Base-by-base conservation (phyloP, 2,888 invertebrate species). In the Lasioglossum figueresi region DNA sequence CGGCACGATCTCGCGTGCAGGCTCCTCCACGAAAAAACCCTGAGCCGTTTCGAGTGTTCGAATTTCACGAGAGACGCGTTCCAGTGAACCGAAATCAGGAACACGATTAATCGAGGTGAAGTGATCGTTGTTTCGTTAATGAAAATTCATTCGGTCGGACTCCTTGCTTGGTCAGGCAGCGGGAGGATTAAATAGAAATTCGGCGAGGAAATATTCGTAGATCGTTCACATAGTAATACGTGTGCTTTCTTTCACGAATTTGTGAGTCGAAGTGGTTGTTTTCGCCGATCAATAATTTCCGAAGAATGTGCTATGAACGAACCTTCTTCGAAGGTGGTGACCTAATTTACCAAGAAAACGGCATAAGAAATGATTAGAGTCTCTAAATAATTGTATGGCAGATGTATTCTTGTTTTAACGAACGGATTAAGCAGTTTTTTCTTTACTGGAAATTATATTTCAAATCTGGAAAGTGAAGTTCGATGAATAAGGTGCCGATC, bases 221-320 rank as follows among this genome's bases (percentile, higher is more conserved):
- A 34, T 66, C 19, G 34, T 68, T 8, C n/a, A 45, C 5, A 19
- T 31, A 4, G 0, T 31, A 19, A 1, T 48, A 76, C 12, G 56
- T 19, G 76, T 76, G 83, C 14, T 14, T 84, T 76, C 31, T 43
- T 71, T 14, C 23, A n/a, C 37, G 19, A 75, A 72, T 79, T 81
- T 56, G 70, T 81, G 80, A 80, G 72, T 31, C 59, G 27, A 52
- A 68, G 74, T 77, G 73, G 45, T 80, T 76, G 66, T 83, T 84
- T 79, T 80, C 74, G 82, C 5, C 78, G 82, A 88, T 88, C 88
- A 87, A 88, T 88, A 88, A 79, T 84, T 82, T 80, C 43, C 71
- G 70, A 76, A 52, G 77, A 78, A 68, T 75, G 48, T 73, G 70
- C 70, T 70, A 70, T 70, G 70, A 40, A 73, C 77, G 68, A 27